Base-by-base conservation (phyloP, 2,888 invertebrate genomes). In the Gisinianus flammeolus region DNA sequence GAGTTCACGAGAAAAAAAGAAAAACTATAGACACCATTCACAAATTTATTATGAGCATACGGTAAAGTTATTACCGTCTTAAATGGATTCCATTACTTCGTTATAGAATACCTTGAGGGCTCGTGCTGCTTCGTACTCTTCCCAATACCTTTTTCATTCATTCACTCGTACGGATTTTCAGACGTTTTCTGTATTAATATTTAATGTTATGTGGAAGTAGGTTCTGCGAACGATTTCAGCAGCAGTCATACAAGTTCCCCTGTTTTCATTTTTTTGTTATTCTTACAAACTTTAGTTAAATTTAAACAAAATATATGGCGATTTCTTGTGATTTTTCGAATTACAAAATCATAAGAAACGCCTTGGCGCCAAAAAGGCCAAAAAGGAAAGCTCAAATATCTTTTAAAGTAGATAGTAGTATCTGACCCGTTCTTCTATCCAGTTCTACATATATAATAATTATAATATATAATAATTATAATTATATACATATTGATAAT, bases 31-130 rank as follows among this genome's bases (percentile, higher is more conserved):
- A 24, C 12, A 26, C 28, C 28, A 24, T 62, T 26, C 2, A 62
- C 62, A 62, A 62, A 62, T 62, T 62, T 62, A 62, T 62, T 28
- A 16, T 6, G 24, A 26, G 62, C 5, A 24, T 26, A 62, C 26
- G 62, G 62, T 22, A 62, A 62, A 62, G 4, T 24, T 26, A 62
- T 62, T 62, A 58, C 58, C 58, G 58, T 8, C 58, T 58, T 24
- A 24, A n/a, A 10, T 24, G 10, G 3, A 62, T 12, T 26, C 10
- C 28, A 62, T 62, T 62, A 0, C 6, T 26, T 26, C 26, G 6
- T 28, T 28, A 26, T 26, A 26, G 0, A 28, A 24, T 62, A 62
- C 44, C 12, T 4, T 2, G 19, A 44, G 12, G 1, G 16, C 44
- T 44, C 44, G n/a, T n/a, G n/a, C n/a, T n/a, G n/a, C n/a, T n/a